Percentiles rank a stretch among this genome's conserved stretches.
phyloP scores from a whole-genome alignment of 2,888 invertebrate genomes.

The Alloscopus bannaensis region DNA sequence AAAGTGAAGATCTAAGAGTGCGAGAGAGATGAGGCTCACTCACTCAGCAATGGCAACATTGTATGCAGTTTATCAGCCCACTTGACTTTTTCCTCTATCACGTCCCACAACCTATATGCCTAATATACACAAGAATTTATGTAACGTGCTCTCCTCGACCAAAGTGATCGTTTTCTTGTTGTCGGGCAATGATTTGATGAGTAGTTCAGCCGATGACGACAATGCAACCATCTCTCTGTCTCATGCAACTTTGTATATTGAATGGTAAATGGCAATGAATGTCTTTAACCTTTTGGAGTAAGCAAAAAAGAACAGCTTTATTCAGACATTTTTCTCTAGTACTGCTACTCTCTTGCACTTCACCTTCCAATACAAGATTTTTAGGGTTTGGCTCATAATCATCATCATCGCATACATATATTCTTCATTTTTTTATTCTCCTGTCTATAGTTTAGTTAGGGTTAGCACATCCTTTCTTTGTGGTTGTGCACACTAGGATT shows the following conservation, averaged over 20 bases:
- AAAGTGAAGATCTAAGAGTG: too few species aligned
- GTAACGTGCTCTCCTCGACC: neutral
- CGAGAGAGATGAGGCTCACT: neutral
- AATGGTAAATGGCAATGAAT: conserved; percentile 53
- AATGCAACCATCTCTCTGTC: conserved; percentile 34
- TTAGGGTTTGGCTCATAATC: too few species aligned
- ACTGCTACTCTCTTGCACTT: neutral
- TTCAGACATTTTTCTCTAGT: conserved; percentile 14
- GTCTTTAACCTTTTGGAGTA: conserved; percentile 59
- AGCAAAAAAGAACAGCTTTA: neutral
- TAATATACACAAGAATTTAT: neutral
- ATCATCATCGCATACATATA: too few species aligned
- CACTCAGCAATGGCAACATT: conserved; percentile 10
- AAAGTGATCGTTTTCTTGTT: conserved; percentile 1
- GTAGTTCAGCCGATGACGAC: conserved; percentile 14
- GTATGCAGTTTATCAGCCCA: conserved; percentile 13
- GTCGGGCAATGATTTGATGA: neutral
- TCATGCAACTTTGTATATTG: conserved; percentile 24
- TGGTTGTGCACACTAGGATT: too few species aligned
- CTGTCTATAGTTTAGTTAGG: too few species aligned
- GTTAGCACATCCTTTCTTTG: too few species aligned
- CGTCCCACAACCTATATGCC: too few species aligned
- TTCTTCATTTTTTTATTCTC: too few species aligned
- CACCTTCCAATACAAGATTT: too few species aligned
- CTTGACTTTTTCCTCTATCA: neutral